Percentiles rank a stretch among this genome's conserved stretches.
These are phyloP conservation scores for Helicoverpa armigera DNA, from an alignment of 1,140 invertebrate genomes.

Conservation along the genomic window DNA sequence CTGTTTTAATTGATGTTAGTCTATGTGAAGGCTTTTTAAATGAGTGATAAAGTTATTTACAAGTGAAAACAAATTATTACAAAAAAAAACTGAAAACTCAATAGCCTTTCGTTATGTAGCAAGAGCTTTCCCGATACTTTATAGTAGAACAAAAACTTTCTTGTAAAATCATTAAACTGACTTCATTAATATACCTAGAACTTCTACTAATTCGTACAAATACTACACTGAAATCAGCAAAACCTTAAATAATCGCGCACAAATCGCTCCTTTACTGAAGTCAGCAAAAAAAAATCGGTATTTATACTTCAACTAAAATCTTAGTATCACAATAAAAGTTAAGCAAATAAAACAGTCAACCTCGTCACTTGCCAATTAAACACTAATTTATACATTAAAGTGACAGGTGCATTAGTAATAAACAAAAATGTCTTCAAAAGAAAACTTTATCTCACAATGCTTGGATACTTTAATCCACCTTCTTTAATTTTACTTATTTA, in stretches of 20 bases:
- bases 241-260: too few relatives aligned
- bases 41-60: not conserved
- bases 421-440: not conserved
- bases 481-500: conserved; percentile 2
- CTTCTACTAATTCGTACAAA: too few relatives aligned
- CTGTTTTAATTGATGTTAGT: conserved; percentile 11
- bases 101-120: too few relatives aligned
- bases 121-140: too few relatives aligned
- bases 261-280: too few relatives aligned
- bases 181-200: too few relatives aligned
- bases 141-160: too few relatives aligned
- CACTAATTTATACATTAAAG: not conserved
- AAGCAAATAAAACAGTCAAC: not conserved
- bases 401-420: not conserved
- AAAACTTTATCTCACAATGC: not conserved
- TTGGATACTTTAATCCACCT: not conserved
- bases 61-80: too few relatives aligned
- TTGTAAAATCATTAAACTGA: too few relatives aligned
- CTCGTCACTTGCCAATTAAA: not conserved
- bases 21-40: too few relatives aligned
- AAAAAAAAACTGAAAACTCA: too few relatives aligned
- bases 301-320: not conserved
- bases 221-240: too few relatives aligned
- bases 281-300: not conserved
- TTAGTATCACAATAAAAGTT: not conserved